Evolutionary conservation across 2,113 vertebrate species (phyloP).

Genomic region (Ivindomyrus marchei): DNA sequence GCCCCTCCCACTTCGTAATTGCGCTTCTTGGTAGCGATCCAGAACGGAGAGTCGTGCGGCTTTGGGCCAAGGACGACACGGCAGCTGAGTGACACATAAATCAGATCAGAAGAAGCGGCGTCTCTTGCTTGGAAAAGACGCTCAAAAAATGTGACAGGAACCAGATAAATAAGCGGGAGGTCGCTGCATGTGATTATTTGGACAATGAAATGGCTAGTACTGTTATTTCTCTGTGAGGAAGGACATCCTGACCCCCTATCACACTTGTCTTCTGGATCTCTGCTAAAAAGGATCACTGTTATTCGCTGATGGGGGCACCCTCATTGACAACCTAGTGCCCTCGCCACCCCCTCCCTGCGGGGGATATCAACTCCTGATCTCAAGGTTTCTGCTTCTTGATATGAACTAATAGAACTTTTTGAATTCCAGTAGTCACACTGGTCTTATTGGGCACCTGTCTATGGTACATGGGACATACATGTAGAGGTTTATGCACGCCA

Average conservation of each 20-base stretch:
- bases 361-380: not conserved
- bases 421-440: not conserved
- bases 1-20: not conserved
- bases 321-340: not conserved
- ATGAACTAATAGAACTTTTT: not conserved
- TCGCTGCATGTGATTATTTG: not conserved
- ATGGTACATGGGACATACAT: not conserved
- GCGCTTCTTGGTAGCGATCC: not conserved
- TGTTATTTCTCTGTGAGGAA: not conserved
- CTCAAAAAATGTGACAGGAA: not conserved
- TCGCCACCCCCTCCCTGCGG: not conserved
- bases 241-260: not conserved
- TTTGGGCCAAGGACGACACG: not conserved
- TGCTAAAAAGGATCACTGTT: not conserved
- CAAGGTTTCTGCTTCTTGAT: not conserved
- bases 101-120: not conserved
- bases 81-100: not conserved
- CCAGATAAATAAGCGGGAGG: not conserved
- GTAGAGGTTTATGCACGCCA: not conserved
- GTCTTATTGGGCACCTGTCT: not conserved
- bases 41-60: not conserved
- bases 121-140: not conserved
- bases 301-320: not conserved
- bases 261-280: not conserved
- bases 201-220: not conserved